A percentile compares a stretch with the other conserved stretches of the same genome.
phyloP scores from a whole-genome alignment of 2,113 vertebrate species.

The Brevimyrus niger region DNA sequence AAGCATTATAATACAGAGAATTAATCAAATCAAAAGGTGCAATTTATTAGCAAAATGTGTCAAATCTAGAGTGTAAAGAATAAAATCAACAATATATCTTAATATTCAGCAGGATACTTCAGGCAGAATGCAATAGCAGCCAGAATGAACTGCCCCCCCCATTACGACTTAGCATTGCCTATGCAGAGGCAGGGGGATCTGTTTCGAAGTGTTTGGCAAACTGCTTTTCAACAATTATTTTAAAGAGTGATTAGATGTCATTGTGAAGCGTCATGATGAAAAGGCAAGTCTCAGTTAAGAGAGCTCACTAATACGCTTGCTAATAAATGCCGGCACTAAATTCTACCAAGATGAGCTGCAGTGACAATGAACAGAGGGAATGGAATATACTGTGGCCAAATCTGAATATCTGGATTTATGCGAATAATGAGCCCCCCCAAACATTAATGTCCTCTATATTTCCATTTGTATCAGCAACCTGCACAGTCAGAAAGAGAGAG shows the following conservation, averaged over 20 bases:
- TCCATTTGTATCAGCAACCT: neutral
- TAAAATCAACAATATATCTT: neutral
- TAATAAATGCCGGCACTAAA: neutral
- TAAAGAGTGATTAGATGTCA: neutral
- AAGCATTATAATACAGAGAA: neutral
- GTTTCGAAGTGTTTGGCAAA: neutral
- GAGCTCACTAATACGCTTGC: neutral
- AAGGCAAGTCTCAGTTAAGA: neutral
- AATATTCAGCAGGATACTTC: neutral
- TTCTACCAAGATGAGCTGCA: neutral
- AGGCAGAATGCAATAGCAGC: neutral
- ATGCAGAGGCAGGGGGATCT: neutral
- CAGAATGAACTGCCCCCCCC: neutral
- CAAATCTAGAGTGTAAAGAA: neutral
- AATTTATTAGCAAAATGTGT: neutral
- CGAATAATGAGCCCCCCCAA: neutral
- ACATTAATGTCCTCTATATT: constrained; percentile 1
- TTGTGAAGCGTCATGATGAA: neutral
- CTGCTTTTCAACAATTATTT: constrained; percentile 9
- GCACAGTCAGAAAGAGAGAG: neutral
- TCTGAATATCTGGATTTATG: neutral
- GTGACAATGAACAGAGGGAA: neutral
- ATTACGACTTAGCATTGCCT: neutral
- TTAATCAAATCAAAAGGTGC: neutral
- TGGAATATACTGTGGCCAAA: neutral